Evolutionary conservation across 2,888 invertebrate species (phyloP).

Genomic region (Nephrotoma guestfalica): DNA sequence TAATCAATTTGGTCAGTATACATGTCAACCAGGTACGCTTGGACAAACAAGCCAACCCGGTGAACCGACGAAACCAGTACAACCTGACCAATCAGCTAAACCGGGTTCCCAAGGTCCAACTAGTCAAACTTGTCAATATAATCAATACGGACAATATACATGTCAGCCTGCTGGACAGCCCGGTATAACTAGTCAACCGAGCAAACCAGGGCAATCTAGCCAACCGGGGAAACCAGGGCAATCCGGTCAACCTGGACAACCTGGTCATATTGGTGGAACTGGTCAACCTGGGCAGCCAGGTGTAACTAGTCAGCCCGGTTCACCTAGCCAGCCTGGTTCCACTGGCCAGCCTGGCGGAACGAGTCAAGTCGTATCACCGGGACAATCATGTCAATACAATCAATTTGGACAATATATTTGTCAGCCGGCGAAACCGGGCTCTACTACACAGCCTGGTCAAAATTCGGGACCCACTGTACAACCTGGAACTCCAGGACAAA

Average conservation of each 20-base stretch:
- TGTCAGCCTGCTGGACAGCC: background rate
- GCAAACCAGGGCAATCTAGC: conserved; percentile 13
- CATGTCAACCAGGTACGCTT: conserved; percentile 7
- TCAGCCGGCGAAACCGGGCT: conserved; percentile 19
- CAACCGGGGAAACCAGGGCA: conserved; percentile 20
- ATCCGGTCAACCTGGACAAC: background rate
- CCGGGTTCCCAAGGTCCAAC: background rate
- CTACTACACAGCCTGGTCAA: conserved; percentile 17
- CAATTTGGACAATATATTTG: conserved; percentile 17
- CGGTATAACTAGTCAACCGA: conserved; percentile 19
- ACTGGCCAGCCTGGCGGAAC: conserved; percentile 12
- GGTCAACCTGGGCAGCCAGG: conserved; percentile 19
- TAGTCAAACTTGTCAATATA: background rate
- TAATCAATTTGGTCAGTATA: background rate
- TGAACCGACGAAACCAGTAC: conserved; percentile 10
- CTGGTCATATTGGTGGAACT: conserved; percentile 13
- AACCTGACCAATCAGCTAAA: conserved; percentile 16
- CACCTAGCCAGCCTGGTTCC: conserved; percentile 17
- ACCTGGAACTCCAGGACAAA: conserved; percentile 17
- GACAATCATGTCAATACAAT: conserved; percentile 13
- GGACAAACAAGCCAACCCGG: conserved; percentile 18
- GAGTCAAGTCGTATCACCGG: background rate
- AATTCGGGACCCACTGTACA: background rate
- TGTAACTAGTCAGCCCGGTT: conserved; percentile 17
- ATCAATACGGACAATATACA: background rate